These are phyloP conservation scores for Hoplostethus atlanticus DNA, from an alignment of 2,797 vertebrate species.

Conservation along the genomic window DNA sequence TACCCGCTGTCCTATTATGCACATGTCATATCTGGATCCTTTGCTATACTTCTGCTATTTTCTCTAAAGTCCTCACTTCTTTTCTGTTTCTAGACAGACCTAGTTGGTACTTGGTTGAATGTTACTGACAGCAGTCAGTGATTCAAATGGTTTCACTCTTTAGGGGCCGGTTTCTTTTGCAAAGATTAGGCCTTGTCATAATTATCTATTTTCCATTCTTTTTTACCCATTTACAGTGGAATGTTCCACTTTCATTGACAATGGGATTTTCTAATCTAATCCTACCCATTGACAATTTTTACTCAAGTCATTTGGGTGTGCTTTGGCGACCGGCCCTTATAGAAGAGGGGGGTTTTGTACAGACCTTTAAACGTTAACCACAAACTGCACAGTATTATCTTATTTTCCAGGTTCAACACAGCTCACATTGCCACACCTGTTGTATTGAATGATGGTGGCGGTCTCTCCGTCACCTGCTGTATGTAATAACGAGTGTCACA, in stretches of 20 bases:
- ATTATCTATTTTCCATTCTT: conserved; percentile 32
- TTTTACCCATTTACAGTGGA: conserved; percentile 28
- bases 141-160: conserved; percentile 56
- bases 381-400: conserved; percentile 23
- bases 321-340: conserved; percentile 13
- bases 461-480: conserved; percentile 28
- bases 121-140: conserved; percentile 63
- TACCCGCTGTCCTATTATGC: conserved; percentile 73
- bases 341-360: neutral
- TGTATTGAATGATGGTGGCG: conserved; percentile 27
- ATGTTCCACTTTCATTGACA: conserved; percentile 28
- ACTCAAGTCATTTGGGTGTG: neutral
- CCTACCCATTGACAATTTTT: conserved; percentile 40
- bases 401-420: conserved; percentile 19
- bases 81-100: conserved; percentile 67
- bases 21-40: conserved; percentile 70
- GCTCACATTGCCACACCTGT: conserved; percentile 9
- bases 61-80: conserved; percentile 57
- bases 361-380: conserved; percentile 5
- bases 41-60: conserved; percentile 57
- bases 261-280: conserved; percentile 19
- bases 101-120: conserved; percentile 59
- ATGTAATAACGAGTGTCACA: neutral
- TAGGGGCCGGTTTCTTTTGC: conserved; percentile 43
- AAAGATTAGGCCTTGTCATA: conserved; percentile 30